A percentile compares a stretch with the other conserved stretches of the same genome.
Evolutionary conservation across 2,888 invertebrate genomes (phyloP).

Genomic region (Polymixis flavicincta): DNA sequence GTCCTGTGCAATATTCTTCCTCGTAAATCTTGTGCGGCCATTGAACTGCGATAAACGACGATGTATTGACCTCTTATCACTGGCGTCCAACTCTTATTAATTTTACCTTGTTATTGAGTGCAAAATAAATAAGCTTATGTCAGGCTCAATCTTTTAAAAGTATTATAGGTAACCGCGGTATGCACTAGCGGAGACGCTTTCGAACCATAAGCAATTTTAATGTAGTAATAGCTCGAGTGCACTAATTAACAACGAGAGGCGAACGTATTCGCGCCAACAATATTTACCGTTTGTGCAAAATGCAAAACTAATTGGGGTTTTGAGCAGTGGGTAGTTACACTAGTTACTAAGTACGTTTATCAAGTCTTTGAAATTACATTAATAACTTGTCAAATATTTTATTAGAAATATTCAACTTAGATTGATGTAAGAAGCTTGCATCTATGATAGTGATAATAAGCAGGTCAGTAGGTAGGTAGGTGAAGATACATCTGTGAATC

Average conservation of each 20-base stretch:
- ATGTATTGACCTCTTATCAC: conserved; percentile 78
- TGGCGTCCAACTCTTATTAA: conserved; percentile 58
- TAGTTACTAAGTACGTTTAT: conserved; percentile 24
- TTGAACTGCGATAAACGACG: conserved; percentile 66
- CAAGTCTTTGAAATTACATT: conserved; percentile 4
- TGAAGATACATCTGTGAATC: conserved; percentile 46
- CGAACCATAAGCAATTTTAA: conserved; percentile 70
- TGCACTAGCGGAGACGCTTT: conserved; percentile 70
- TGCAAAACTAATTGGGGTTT: conserved; percentile 72
- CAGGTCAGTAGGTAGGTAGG: conserved; percentile 59
- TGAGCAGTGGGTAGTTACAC: conserved; percentile 49
- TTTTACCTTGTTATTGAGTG: conserved; percentile 64
- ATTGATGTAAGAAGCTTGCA: conserved; percentile 22
- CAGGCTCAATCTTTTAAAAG: conserved; percentile 38
- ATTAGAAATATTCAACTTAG: background rate
- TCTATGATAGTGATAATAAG: conserved; percentile 38
- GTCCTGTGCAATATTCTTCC: conserved; percentile 49
- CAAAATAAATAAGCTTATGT: conserved; percentile 42
- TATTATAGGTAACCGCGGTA: conserved; percentile 54
- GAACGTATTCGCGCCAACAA: conserved; percentile 70
- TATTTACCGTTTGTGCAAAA: conserved; percentile 75
- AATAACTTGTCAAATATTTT: background rate
- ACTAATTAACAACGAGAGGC: conserved; percentile 76
- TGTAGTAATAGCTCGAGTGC: conserved; percentile 72
- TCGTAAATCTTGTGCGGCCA: conserved; percentile 67